Evolutionary conservation across 2,888 invertebrate genomes (phyloP), one percentile per base, ranked within the genome.

Genomic region (Chloroclysta siterata): DNA sequence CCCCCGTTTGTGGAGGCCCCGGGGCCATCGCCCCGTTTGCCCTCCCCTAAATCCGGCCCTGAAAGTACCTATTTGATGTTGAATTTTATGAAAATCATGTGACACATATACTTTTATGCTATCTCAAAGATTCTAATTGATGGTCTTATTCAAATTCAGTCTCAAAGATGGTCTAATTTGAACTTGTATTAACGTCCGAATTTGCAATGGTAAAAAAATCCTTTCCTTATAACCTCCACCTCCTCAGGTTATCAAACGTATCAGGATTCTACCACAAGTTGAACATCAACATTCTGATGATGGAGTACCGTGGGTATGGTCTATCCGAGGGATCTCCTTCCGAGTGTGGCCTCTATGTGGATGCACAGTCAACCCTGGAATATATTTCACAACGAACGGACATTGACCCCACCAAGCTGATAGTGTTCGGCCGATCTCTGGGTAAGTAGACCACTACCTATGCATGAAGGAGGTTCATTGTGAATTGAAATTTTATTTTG

Each of bases 241-340:
- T n/a, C n/a, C n/a, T 48, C 82, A 96, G 97, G 71, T 92, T 99
- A 76, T 95, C 96, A 77, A 98, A 98, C 92, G 96, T 96, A n/a
- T 95, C 96, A 72, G 97, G 97, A 5, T 94, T 99, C 63, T 98
- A 96, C 85, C 95, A 96, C 75, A 95, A 96, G 78, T 90, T 98
- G 58, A 95, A 96, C 71, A 97, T 97, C 72, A 99, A 99, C 84
- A 94, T 99, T 71, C 88, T 99, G 52, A 95, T 98, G 94, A 95
- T 99, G n/a, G 99, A 99, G 82, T 99, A 99, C 81, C 94, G 99
- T 74, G 99, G 99, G 0, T 99, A 98, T 91, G 99, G 99, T 0
- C 93, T 97, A 28, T 99, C 98, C 6, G 96, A 97, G 76, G 99
- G 99, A 0, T 93, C 94, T 13, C 98, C 98, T 0, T 96, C 96